Base-by-base conservation (phyloP, 2,113 vertebrate species). In the Scatophagus argus region DNA sequence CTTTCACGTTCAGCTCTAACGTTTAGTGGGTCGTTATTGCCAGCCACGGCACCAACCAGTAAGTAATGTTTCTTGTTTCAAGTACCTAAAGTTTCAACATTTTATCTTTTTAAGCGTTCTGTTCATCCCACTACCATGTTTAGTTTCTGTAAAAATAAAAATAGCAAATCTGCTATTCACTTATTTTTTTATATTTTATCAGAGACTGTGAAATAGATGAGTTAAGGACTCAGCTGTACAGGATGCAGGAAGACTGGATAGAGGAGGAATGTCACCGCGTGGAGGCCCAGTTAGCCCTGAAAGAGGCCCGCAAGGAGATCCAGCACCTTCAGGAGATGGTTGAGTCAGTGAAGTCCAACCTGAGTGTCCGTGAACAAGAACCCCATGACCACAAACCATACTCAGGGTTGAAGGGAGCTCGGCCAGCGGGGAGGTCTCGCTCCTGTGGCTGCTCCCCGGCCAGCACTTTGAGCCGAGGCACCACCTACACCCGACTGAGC, bases 211-310 rank as follows among this genome's bases (percentile, higher is more conserved):
- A 99, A 94, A 96, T 99, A 0, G 97, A 97, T 14, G 97, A 97
- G 82, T 89, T 99, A 81, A 96, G 97, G 88, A 94, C 88, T 0
- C 98, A 98, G 88, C 94, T 99, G 74, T 96, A 96, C 0, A 92
- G 96, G 88, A 99, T 99, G 98, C 98, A 99, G 84, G 98, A 99
- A 75, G 98, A 99, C 90, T 99, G 98, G 98, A 97, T 99, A 1
- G 97, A 99, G 88, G 98, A 99, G 90, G 98, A 99, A 52, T 99
- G 98, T 46, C 97, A 99, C 79, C 97, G 98, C 0, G 96, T 99
- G 80, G 97, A 99, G 80, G 97, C 98, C 21, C 98, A 99, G 94
- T 91, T 99, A 79, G 97, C 97, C 0, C 91, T 99, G 14, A 99
- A 99, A 81, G 96, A 99, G 38, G 98, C 98, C 8, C 95, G 96